phyloP scores from a whole-genome alignment of 2,113 vertebrate genomes.

The Lophochroa leadbeateri region DNA sequence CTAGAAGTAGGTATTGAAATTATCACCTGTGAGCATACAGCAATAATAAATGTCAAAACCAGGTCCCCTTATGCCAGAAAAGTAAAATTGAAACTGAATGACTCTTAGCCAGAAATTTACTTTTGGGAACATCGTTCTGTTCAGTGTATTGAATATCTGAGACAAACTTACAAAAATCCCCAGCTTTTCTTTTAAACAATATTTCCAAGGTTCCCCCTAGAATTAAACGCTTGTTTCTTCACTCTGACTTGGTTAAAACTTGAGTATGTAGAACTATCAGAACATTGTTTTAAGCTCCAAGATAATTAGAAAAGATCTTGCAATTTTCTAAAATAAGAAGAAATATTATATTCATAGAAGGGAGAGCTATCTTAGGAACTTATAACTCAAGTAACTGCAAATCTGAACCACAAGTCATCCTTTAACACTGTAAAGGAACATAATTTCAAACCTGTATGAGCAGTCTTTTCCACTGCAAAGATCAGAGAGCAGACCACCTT shows the following conservation, averaged over 20 bases:
- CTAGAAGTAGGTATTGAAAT: neutral
- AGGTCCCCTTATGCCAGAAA: neutral
- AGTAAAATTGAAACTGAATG: neutral
- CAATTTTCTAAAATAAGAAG: neutral
- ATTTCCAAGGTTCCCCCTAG: neutral
- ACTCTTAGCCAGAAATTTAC: neutral
- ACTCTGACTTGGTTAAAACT: neutral
- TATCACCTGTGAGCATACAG: neutral
- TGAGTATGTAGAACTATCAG: neutral
- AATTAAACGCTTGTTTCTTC: neutral
- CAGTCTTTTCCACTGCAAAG: neutral
- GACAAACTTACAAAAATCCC: neutral
- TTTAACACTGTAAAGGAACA: neutral
- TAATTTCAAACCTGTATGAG: neutral
- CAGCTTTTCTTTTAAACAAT: neutral
- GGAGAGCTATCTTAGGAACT: neutral
- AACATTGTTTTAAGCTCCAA: neutral
- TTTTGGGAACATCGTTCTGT: neutral
- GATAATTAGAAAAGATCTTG: neutral
- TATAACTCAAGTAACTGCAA: neutral
- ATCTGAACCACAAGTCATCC: neutral
- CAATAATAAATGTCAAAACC: neutral
- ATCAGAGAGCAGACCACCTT: neutral
- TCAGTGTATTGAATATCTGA: neutral
- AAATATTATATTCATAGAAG: rapidly evolving